phyloP scores from a whole-genome alignment of 2,113 vertebrate genomes.

The Cheirogaleus medius region DNA sequence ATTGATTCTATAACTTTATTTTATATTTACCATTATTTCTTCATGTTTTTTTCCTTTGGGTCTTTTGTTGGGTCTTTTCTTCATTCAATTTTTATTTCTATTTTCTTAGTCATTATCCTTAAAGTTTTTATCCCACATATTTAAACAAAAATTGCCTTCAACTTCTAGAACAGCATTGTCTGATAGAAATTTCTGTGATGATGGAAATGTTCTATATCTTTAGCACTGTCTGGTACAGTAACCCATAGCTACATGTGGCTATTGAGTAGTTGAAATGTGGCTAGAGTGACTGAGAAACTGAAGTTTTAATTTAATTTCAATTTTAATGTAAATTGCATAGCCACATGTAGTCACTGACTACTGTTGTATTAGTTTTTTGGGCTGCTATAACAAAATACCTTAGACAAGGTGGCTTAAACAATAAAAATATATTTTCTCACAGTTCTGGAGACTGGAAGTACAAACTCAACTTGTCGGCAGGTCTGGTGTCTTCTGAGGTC shows the following conservation, averaged over 20 bases:
- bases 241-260: background rate
- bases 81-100: background rate
- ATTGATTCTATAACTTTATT: background rate
- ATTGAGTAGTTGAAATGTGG: background rate
- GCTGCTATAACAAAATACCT: background rate
- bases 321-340: background rate
- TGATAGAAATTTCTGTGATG: background rate
- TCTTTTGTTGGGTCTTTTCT: background rate
- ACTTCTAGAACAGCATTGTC: background rate
- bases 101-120: background rate
- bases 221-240: background rate
- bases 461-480: background rate
- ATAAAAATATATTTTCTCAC: background rate
- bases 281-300: background rate
- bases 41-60: background rate
- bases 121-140: background rate
- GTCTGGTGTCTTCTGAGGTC: background rate
- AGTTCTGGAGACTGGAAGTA: background rate
- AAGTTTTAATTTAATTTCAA: conserved; percentile 5
- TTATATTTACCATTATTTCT: background rate
- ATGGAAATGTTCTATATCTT: background rate
- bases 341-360: background rate
- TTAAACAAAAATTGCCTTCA: conserved; percentile 29
- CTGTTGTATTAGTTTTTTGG: background rate
- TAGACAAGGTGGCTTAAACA: background rate